Percentiles rank a stretch among this genome's conserved stretches.
These are phyloP conservation scores for Syndactyla subalaris DNA, from an alignment of 2,797 vertebrate genomes.

Conservation along the genomic window DNA sequence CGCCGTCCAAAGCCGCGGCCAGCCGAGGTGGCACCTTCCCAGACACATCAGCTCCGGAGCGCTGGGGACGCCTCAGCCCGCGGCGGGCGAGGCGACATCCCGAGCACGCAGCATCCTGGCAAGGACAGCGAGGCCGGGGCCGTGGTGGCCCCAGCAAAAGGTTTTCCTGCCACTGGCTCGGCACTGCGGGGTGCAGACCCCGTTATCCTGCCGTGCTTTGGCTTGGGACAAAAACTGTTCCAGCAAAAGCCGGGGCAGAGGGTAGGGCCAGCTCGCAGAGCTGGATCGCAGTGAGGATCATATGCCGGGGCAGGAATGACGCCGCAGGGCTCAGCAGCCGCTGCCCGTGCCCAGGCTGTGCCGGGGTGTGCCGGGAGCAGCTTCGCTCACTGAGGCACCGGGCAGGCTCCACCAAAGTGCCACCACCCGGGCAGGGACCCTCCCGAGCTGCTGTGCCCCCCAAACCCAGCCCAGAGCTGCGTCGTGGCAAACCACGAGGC, in stretches of 20 bases:
- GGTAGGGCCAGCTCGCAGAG: neutral
- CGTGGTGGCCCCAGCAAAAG: neutral
- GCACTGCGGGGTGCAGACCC: neutral
- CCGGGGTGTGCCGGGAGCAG: neutral
- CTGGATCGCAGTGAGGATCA: accelerated
- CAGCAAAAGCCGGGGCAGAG: neutral
- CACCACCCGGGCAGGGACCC: accelerated
- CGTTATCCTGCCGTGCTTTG: too few species aligned
- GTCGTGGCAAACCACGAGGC: accelerated
- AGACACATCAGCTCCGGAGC: too few species aligned
- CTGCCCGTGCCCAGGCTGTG: neutral
- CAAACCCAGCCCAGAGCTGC: neutral
- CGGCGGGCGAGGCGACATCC: too few species aligned
- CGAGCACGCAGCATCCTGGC: neutral
- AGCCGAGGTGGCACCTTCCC: neutral
- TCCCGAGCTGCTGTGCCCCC: accelerated
- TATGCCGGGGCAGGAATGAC: accelerated
- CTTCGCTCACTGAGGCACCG: accelerated
- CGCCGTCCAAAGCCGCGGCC: neutral
- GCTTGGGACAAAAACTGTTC: neutral
- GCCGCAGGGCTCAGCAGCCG: neutral
- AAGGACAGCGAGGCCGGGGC: neutral
- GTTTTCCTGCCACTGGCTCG: neutral
- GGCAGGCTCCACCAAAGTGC: accelerated
- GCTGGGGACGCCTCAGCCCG: neutral